Base-by-base conservation (phyloP, 2,113 vertebrate genomes). In the Platycercus adscitus region DNA sequence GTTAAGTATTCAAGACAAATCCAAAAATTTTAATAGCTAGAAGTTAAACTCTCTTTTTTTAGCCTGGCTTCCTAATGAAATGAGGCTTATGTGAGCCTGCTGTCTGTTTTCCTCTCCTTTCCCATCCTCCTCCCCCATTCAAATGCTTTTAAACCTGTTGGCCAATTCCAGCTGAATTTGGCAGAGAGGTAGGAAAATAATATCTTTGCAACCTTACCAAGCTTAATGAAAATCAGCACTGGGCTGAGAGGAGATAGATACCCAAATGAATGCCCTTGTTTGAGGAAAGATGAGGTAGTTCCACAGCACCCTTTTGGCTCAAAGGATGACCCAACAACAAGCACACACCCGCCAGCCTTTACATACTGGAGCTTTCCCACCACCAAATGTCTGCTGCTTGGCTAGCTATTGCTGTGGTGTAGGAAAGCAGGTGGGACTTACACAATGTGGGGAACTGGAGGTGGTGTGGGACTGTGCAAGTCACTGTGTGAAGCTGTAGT, bases 81-180 rank as follows among this genome's bases (percentile, higher is more conserved):
- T 90, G 76, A 95, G 80, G 82, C 68, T 95, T 95, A 86, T 90
- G 68, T 61, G 92, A 90, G 91, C 68, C 88, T 94, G 88, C 95
- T 93, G 82, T 93, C 90, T 91, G 66, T 95, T 94, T 95, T 95
- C 86, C 52, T 94, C 53, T 90, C 86, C 81, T 93, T 96, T 95
- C 82, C 88, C 88, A 96, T 60, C 37, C 76, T 88, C 86, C 82
- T 97, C 88, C 86, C 55, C 79, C 55, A 86, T 81, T 94, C 68
- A 83, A 88, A 88, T 66, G 91, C 83, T 90, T 88, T 93, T 65
- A 96, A 96, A 95, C 86, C 88, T 90, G 88, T 94, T 93, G 92
- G 90, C 82, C 88, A 95, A 83, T 92, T 94, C 83, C 92, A 95
- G 88, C 71, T 93, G 77, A 90, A 92, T 88, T 90, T 96, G 88